Evolutionary conservation across 2,888 invertebrate species (phyloP), one percentile per base, ranked within the genome.

Genomic region (Sialis lutaria): DNA sequence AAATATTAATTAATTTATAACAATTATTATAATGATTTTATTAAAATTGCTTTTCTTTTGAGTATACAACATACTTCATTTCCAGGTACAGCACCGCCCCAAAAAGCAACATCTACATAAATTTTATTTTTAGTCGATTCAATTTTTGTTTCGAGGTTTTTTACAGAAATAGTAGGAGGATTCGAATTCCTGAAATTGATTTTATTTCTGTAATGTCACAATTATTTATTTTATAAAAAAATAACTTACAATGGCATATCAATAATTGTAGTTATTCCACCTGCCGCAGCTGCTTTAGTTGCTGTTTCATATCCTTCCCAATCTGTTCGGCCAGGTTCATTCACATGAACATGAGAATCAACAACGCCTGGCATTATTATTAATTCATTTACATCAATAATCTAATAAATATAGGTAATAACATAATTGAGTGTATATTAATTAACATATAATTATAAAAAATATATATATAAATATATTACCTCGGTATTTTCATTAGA

Each of bases 71-170:
- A 48, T 46, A 76, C 76, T 59, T 73, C 63, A 61, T 82, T 83
- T 49, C 71, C 75, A 0, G 77, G 79, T 43, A 82, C 70, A 1
- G 83, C 70, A n/a, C 82, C 83, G n/a, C 82, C 83, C 83, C 83
- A 84, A 61, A 83, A 82, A 4, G 75, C 83, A 41, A 83, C 76
- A 58, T 84, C 82, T 0, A 82, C 75, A 53, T 68, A 78, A 30
- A 76, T 67, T 53, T 66, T 62, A 2, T 69, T 73, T 37, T 66
- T 60, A 0, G 83, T 80, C 2, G 73, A 69, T 8, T 62, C 55
- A 2, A 74, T 68, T 63, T 83, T 84, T 1, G 63, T 65, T 56
- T 72, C 68, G 6, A 83, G 66, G 55, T 76, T 76, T 32, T 70
- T 65, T 22, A 79, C 56, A 1, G 72, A 77, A 0, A 79, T 80